Percentiles rank a stretch among this genome's conserved stretches.
phyloP scores from a whole-genome alignment of 1,140 invertebrate genomes.

The Drosophila arizonae region DNA sequence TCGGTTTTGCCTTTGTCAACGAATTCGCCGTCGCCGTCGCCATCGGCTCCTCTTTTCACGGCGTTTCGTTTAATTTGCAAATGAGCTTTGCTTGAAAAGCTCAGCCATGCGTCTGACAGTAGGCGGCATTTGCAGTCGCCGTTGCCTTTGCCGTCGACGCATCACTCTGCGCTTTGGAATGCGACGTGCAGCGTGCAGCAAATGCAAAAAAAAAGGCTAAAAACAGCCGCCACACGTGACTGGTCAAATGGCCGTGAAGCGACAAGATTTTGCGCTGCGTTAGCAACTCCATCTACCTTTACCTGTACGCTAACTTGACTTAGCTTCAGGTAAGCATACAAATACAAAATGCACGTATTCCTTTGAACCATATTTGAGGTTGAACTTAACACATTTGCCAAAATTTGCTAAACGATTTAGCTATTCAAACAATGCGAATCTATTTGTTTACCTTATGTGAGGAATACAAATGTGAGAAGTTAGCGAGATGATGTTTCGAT shows the following conservation, averaged over 20 bases:
- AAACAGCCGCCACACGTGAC: conserved; percentile 25
- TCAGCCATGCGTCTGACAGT: conserved; percentile 47
- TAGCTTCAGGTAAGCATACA: not conserved
- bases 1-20: conserved; percentile 1
- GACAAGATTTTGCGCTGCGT: not conserved
- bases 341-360: not conserved
- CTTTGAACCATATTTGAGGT: conserved; percentile 1
- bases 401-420: conserved; percentile 3
- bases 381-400: conserved; percentile 15
- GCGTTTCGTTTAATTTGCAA: conserved; percentile 75
- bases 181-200: conserved; percentile 15
- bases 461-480: too few species aligned
- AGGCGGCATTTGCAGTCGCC: conserved; percentile 33
- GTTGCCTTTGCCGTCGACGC: too few species aligned
- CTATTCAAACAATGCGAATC: not conserved
- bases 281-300: not conserved
- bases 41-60: conserved; percentile 29
- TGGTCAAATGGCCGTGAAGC: conserved; percentile 16
- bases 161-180: conserved; percentile 10
- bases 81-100: conserved; percentile 59
- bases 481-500: too few species aligned
- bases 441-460: not conserved
- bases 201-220: not conserved
- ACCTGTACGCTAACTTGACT: not conserved
- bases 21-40: conserved; percentile 8